Conservation (phyloP, 64 coral and sea anemone species). For the Exaiptasia diaphana region DNA sequence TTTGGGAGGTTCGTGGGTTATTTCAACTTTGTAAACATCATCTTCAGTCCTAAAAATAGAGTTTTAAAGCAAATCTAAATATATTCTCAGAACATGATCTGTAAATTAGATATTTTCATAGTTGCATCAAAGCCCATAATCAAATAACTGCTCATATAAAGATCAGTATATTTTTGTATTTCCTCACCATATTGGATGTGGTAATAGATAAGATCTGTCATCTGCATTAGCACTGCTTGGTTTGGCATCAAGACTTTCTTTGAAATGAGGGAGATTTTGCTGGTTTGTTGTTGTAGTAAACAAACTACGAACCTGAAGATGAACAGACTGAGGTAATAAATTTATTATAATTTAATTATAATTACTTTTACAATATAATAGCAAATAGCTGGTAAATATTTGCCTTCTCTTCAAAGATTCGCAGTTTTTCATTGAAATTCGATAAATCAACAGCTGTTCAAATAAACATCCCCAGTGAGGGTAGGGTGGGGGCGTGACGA, state of each 20-base stretch:
- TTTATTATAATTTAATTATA: too few species aligned
- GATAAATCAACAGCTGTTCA: too few species aligned
- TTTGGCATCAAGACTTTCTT: neutral
- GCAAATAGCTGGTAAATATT: too few species aligned
- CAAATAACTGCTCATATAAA: neutral
- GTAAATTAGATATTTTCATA: neutral
- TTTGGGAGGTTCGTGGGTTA: slow-evolving; percentile 68
- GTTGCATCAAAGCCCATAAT: neutral
- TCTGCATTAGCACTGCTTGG: neutral
- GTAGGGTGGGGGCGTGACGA: too few species aligned
- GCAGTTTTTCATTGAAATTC: too few species aligned
- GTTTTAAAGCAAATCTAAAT: too few species aligned
- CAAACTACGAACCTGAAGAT: neutral
- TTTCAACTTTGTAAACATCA: slow-evolving; percentile 69
- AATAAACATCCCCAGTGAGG: too few species aligned
- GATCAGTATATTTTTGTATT: neutral
- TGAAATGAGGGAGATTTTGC: slow-evolving; percentile 21
- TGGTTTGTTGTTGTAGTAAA: neutral
- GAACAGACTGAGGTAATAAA: neutral
- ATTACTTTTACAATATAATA: too few species aligned
- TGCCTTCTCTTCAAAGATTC: too few species aligned
- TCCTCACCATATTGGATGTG: slow-evolving; percentile 22
- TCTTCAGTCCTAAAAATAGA: slow-evolving; percentile 64
- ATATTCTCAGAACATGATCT: neutral
- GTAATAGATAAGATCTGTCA: slow-evolving; percentile 2